Evolutionary conservation across 2,888 invertebrate species (phyloP).

Genomic region (Caenorhabditis sp.): DNA sequence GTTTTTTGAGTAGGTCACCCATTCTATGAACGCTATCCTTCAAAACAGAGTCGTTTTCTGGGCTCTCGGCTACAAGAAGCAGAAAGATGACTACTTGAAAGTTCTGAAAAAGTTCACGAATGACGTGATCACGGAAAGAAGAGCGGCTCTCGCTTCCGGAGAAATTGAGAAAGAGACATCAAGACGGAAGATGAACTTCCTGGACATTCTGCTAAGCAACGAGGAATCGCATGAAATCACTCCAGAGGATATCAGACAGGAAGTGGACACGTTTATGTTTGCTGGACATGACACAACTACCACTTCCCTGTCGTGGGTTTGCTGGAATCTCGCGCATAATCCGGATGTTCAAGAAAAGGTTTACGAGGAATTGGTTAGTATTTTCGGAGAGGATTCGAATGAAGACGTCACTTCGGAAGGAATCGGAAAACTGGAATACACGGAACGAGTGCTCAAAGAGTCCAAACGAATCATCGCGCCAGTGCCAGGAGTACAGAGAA

Average conservation of each 20-base stretch:
- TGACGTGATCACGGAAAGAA: constrained; percentile 41
- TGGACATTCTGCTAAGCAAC: constrained; percentile 80
- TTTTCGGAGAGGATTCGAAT: constrained; percentile 62
- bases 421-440: constrained; percentile 28
- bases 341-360: constrained; percentile 60
- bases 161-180: constrained; percentile 29
- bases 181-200: constrained; percentile 77
- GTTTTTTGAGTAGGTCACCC: too few relatives aligned
- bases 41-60: constrained; percentile 16
- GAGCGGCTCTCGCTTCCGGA: constrained; percentile 31
- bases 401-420: constrained; percentile 49
- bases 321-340: constrained; percentile 67
- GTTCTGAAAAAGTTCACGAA: constrained; percentile 37
- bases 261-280: constrained; percentile 82
- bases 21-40: constrained; percentile 13
- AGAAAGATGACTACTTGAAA: constrained; percentile 30
- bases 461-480: constrained; percentile 64
- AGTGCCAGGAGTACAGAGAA: constrained; percentile 65
- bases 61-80: constrained; percentile 25
- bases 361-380: constrained; percentile 33
- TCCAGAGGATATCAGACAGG: constrained; percentile 80
- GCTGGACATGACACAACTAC: constrained; percentile 75
- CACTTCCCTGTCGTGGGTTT: constrained; percentile 57
- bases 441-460: constrained; percentile 66
- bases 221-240: constrained; percentile 77